A percentile compares a stretch with the other conserved stretches of the same genome.
These are phyloP conservation scores for Hypolimnas misippus DNA, from an alignment of 2,888 invertebrate genomes.

Conservation along the genomic window DNA sequence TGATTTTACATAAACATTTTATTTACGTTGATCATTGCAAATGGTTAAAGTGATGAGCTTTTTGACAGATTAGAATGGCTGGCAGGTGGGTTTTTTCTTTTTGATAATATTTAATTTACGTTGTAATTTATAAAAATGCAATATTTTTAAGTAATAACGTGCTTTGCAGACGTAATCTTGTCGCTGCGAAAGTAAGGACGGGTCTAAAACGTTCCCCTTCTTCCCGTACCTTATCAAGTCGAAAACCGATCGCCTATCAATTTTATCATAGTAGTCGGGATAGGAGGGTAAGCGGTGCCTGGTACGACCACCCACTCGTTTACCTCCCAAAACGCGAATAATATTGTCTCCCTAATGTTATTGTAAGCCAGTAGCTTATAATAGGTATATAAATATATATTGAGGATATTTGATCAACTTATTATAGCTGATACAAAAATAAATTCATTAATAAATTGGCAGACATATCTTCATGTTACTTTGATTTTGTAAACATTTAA, in stretches of 20 bases:
- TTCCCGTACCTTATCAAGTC: conserved; percentile 52
- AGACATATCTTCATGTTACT: not conserved
- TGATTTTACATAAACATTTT: conserved; percentile 37
- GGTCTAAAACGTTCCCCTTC: conserved; percentile 51
- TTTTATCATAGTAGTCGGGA: conserved; percentile 62
- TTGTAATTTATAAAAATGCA: not conserved
- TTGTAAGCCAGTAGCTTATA: not conserved
- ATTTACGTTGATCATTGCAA: conserved; percentile 39
- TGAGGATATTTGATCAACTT: not conserved
- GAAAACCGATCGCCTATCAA: conserved; percentile 56
- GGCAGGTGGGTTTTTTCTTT: conserved; percentile 68
- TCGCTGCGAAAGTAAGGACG: conserved; percentile 19
- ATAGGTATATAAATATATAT: not conserved
- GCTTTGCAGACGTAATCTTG: conserved; percentile 3
- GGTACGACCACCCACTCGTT: conserved; percentile 56
- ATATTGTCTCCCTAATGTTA: conserved; percentile 9
- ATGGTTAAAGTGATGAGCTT: conserved; percentile 53
- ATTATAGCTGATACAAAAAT: not conserved
- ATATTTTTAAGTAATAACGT: not conserved
- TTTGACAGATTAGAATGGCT: conserved; percentile 79
- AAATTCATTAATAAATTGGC: not conserved
- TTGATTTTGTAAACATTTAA: not conserved
- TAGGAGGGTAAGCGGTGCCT: conserved; percentile 66
- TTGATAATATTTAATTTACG: conserved; percentile 42
- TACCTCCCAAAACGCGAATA: conserved; percentile 1